A percentile compares a stretch with the other conserved stretches of the same genome.
Conservation (phyloP, 2,888 invertebrate species). For the Boloria euphrosyne region DNA sequence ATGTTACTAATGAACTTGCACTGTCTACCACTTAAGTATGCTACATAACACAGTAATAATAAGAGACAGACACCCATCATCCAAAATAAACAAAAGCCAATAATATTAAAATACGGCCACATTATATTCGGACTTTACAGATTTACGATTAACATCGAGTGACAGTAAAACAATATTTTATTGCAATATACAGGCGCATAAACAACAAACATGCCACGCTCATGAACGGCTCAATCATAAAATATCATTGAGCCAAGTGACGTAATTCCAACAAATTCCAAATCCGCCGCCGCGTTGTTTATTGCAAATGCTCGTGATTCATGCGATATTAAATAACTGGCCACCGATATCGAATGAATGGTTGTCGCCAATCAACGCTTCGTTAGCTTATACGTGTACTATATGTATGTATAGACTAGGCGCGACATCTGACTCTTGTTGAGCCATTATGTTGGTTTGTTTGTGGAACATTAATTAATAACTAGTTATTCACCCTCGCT, state of each 20-base stretch:
- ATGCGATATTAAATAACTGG: conserved; percentile 30
- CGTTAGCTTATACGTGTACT: neutral
- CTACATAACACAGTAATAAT: too few relatives aligned
- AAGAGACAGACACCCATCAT: too few relatives aligned
- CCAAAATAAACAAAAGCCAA: too few relatives aligned
- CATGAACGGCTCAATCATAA: conserved; percentile 42
- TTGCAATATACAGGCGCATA: conserved; percentile 10
- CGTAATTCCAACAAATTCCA: conserved; percentile 25
- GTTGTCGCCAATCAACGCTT: neutral
- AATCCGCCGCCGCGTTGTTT: conserved; percentile 1
- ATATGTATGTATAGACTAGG: too few relatives aligned
- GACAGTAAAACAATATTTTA: conserved; percentile 18
- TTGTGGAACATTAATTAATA: too few relatives aligned
- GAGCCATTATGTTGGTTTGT: too few relatives aligned
- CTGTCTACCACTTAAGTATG: too few relatives aligned
- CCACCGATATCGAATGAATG: conserved; percentile 24
- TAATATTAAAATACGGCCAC: conserved; percentile 2
- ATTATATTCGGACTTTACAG: conserved; percentile 17
- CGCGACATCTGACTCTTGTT: too few relatives aligned
- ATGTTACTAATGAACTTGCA: too few relatives aligned
- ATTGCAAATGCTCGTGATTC: conserved; percentile 21
- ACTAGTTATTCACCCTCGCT: too few relatives aligned
- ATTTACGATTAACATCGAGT: conserved; percentile 18
- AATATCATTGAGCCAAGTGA: conserved; percentile 40
- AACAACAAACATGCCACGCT: conserved; percentile 20